Evolutionary conservation across 2,797 vertebrate genomes (phyloP).

Genomic region (Acanthurus leucopareius): DNA sequence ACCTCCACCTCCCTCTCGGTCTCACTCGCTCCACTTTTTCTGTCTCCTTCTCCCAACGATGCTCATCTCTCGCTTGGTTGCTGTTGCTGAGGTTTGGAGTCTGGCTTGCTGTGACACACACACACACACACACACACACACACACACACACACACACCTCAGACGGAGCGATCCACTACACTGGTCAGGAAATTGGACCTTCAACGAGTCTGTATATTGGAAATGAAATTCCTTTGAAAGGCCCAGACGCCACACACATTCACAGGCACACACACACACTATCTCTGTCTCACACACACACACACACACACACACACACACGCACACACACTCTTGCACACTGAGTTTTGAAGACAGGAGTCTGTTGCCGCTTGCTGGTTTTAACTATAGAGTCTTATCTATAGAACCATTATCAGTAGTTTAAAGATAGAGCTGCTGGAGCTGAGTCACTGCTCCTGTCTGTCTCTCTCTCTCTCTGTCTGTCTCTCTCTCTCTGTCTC

Average conservation of each 20-base stretch:
- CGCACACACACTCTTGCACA: slow-evolving; percentile 3
- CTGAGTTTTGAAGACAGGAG: slow-evolving; percentile 30
- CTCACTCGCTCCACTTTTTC: slow-evolving; percentile 35
- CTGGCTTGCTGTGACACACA: background rate
- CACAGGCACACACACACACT: slow-evolving; percentile 19
- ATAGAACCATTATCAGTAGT: slow-evolving; percentile 51
- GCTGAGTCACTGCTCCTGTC: slow-evolving; percentile 17
- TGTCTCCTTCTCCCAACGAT: slow-evolving; percentile 27
- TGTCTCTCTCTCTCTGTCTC: slow-evolving; percentile 5
- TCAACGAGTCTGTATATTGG: slow-evolving; percentile 67
- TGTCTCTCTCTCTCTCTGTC: slow-evolving; percentile 2
- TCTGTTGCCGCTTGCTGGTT: slow-evolving; percentile 43
- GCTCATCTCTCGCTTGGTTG: slow-evolving; percentile 65
- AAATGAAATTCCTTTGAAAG: slow-evolving; percentile 71
- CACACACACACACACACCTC: slow-evolving; percentile 20
- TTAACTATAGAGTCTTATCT: slow-evolving; percentile 57
- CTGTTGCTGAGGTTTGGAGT: slow-evolving; percentile 50
- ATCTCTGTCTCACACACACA: slow-evolving; percentile 12
- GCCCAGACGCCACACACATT: slow-evolving; percentile 12
- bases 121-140: slow-evolving; percentile 6
- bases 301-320: slow-evolving; percentile 18
- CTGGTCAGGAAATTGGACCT: slow-evolving; percentile 74
- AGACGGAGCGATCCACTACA: slow-evolving; percentile 31
- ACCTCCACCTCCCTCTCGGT: background rate
- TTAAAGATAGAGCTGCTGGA: slow-evolving; percentile 51